Evolutionary conservation across 1,140 invertebrate genomes (phyloP).

Genomic region (Drosophila pandora): DNA sequence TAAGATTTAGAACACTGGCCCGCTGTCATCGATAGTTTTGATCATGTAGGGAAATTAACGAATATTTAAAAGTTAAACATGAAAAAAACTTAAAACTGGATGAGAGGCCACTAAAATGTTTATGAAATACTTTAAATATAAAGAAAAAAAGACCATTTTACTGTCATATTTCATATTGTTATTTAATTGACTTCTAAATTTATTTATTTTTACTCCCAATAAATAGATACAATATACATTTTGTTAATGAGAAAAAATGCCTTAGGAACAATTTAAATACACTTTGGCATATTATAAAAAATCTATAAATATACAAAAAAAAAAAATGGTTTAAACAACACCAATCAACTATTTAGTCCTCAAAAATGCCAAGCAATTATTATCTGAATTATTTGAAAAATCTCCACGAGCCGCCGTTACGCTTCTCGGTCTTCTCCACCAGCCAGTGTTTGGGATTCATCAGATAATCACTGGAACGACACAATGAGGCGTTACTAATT

Average conservation of each 20-base stretch:
- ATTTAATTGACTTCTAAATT: background rate
- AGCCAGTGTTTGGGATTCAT: conserved; percentile 73
- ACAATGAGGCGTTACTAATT: conserved; percentile 4
- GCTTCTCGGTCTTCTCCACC: conserved; percentile 65
- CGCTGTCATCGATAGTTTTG: too few species aligned
- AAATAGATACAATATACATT: conserved; percentile 3
- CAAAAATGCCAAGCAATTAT: conserved; percentile 8
- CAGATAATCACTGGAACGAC: conserved; percentile 62
- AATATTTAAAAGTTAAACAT: background rate
- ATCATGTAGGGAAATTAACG: too few species aligned
- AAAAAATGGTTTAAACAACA: conserved; percentile 6
- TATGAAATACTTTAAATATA: too few species aligned
- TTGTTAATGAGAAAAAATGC: conserved; percentile 22
- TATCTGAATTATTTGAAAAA: conserved; percentile 43
- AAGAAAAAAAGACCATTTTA: too few species aligned
- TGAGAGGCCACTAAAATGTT: too few species aligned
- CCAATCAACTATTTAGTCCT: conserved; percentile 17
- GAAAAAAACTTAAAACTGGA: background rate
- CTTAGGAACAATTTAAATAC: conserved; percentile 25
- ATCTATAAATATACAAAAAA: conserved; percentile 6
- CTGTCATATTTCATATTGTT: background rate
- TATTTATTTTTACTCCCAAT: background rate
- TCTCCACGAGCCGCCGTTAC: conserved; percentile 57
- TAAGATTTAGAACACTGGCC: background rate
- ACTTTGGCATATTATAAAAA: conserved; percentile 1